phyloP scores from a whole-genome alignment of 2,797 vertebrate genomes.

The Myotis daubentonii region DNA sequence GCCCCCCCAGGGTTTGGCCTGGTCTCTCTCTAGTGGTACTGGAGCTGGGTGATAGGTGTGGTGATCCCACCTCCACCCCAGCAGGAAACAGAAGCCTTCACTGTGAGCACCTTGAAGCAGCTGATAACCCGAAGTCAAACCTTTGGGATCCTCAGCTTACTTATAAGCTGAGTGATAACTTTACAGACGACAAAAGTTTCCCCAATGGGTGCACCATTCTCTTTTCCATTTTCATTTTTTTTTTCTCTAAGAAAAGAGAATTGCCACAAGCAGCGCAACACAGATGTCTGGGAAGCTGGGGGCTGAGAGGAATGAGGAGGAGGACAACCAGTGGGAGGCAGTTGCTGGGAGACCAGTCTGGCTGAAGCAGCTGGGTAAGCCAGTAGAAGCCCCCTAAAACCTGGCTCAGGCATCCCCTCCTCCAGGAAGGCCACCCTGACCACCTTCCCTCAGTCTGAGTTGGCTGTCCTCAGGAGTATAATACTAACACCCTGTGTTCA shows the following conservation, averaged over 20 bases:
- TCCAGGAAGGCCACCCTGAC: conserved; percentile 11
- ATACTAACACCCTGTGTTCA: neutral
- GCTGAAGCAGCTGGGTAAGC: neutral
- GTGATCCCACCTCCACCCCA: neutral
- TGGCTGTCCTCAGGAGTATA: neutral
- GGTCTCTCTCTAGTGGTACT: neutral
- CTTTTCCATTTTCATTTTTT: neutral
- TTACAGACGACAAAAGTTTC: neutral
- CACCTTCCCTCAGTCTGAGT: neutral
- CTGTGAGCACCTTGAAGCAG: neutral
- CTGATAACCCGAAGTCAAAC: neutral
- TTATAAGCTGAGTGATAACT: neutral
- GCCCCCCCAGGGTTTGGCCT: neutral
- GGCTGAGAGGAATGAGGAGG: neutral
- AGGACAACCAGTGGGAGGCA: neutral
- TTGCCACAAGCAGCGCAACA: neutral
- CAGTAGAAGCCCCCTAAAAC: neutral
- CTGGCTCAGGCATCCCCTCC: neutral
- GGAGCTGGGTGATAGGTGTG: neutral
- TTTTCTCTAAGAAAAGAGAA: conserved; percentile 18
- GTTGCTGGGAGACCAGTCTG: neutral
- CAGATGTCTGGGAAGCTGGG: neutral
- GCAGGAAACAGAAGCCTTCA: neutral
- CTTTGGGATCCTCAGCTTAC: neutral
- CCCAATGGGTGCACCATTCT: neutral